Conservation (phyloP, 92 coral and sea anemone genomes). For the Zoanthus solanderi region DNA sequence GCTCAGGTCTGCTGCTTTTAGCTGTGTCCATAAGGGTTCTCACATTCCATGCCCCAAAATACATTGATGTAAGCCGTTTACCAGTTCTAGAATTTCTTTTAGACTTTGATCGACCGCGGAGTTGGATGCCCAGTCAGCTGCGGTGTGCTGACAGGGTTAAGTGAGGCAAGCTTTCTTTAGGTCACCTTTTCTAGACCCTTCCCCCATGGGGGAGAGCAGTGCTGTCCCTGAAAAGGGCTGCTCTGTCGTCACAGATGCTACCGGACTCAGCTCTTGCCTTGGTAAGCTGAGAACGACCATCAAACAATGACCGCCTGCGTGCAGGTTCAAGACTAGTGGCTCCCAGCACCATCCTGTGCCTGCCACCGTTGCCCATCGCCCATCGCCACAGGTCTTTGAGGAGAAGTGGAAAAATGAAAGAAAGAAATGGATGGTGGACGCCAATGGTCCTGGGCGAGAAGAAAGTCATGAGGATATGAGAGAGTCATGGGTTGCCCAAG, state of each 20-base stretch:
- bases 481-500: slow-evolving; percentile 11
- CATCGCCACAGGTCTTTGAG: slow-evolving; percentile 30
- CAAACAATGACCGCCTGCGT: slow-evolving; percentile 9
- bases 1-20: slow-evolving; percentile 29
- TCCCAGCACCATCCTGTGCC: slow-evolving; percentile 32
- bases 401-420: background rate
- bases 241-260: too few relatives aligned
- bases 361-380: slow-evolving; percentile 11
- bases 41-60: slow-evolving; percentile 40
- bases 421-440: background rate
- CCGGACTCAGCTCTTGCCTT: slow-evolving; percentile 23
- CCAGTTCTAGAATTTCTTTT: background rate
- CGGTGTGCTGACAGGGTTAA: slow-evolving; percentile 5
- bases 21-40: slow-evolving; percentile 31
- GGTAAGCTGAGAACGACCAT: slow-evolving; percentile 30
- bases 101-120: slow-evolving; percentile 7
- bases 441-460: slow-evolving; percentile 25
- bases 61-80: background rate
- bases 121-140: slow-evolving; percentile 14
- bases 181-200: slow-evolving; percentile 24
- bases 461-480: background rate
- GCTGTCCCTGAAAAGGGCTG: too few relatives aligned
- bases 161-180: slow-evolving; percentile 17
- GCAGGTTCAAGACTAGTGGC: slow-evolving; percentile 29
- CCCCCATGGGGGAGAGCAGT: slow-evolving; percentile 25